Conservation (phyloP, 2,888 invertebrate species). For the Lycocerus yunnanus region DNA sequence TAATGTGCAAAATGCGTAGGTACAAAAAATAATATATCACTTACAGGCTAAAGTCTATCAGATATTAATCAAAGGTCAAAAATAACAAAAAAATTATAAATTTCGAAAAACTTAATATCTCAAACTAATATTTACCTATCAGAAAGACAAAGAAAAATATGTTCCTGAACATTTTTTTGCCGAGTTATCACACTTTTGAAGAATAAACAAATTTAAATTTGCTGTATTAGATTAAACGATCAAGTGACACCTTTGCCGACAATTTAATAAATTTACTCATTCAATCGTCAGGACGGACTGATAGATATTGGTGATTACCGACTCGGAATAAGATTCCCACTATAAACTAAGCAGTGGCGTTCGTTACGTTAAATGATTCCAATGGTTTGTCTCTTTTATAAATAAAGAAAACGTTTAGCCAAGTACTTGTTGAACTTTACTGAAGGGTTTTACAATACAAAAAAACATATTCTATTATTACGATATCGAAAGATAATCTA, state of each 20-base stretch:
- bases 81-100: neutral
- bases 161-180: neutral
- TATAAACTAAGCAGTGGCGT: neutral
- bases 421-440: neutral
- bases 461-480: neutral
- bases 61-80: neutral
- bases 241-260: neutral
- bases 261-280: neutral
- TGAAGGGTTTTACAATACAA: neutral
- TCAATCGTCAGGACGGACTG: neutral
- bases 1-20: neutral
- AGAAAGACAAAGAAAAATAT: neutral
- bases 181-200: neutral
- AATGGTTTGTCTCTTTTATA: neutral
- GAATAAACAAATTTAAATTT: neutral
- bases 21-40: neutral
- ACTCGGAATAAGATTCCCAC: neutral
- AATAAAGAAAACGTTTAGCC: neutral
- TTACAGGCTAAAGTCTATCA: neutral
- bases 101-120: neutral
- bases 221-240: neutral
- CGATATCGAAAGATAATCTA: neutral
- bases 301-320: neutral
- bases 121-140: neutral
- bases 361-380: neutral